A percentile compares a stretch with the other conserved stretches of the same genome.
These are phyloP conservation scores for Phengaris arion DNA, from an alignment of 2,888 invertebrate genomes.

Conservation along the genomic window DNA sequence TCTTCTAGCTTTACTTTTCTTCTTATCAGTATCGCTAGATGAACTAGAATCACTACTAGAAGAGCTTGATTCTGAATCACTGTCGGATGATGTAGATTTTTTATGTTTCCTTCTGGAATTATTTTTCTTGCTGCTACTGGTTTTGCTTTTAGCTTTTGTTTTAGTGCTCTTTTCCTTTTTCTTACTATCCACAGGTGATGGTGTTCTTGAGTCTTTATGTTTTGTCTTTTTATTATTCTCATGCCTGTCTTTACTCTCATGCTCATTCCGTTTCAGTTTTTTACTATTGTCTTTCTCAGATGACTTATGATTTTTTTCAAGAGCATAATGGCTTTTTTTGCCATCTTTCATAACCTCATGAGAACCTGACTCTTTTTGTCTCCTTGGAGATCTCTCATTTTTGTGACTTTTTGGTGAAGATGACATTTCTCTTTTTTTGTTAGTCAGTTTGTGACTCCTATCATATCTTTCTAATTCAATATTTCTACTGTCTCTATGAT, in stretches of 20 bases:
- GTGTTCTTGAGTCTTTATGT: slow-evolving; percentile 39
- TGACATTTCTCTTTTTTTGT: slow-evolving; percentile 34
- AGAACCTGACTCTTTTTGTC: slow-evolving; percentile 24
- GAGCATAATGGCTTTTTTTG: slow-evolving; percentile 31
- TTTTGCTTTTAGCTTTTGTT: slow-evolving; percentile 40
- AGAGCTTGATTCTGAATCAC: slow-evolving; percentile 58
- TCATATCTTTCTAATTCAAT: slow-evolving; percentile 35
- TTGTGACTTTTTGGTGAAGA: slow-evolving; percentile 38
- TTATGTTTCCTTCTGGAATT: slow-evolving; percentile 50
- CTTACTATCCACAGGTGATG: slow-evolving; percentile 40
- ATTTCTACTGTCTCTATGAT: slow-evolving; percentile 34
- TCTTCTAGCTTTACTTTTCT: slow-evolving; percentile 51
- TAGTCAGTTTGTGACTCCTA: slow-evolving; percentile 30
- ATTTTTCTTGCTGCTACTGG: slow-evolving; percentile 36
- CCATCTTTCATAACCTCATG: slow-evolving; percentile 25
- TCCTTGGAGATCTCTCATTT: slow-evolving; percentile 36
- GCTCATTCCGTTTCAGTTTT: slow-evolving; percentile 30
- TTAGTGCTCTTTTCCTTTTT: slow-evolving; percentile 40
- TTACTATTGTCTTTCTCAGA: slow-evolving; percentile 31
- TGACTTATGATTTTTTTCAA: slow-evolving; percentile 33
- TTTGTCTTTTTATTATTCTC: slow-evolving; percentile 34
- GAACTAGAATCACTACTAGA: slow-evolving; percentile 63
- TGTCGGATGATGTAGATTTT: slow-evolving; percentile 61
- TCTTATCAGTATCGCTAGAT: slow-evolving; percentile 58
- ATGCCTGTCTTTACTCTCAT: slow-evolving; percentile 33